Evolutionary conservation across 2,888 invertebrate genomes (phyloP).

Genomic region (Erynnis tages): DNA sequence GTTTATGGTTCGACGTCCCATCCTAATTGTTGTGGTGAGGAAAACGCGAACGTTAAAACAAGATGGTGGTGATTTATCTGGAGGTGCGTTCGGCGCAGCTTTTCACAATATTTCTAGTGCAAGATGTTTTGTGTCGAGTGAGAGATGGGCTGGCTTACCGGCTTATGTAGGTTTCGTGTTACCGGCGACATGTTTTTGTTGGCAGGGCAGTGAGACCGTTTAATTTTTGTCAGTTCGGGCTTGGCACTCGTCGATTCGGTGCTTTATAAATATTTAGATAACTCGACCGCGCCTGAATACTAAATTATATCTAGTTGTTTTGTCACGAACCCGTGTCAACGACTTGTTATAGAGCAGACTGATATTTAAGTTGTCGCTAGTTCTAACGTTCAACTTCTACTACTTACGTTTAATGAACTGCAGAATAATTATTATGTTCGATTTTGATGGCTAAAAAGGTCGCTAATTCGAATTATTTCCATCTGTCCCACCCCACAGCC

Average conservation of each 20-base stretch:
- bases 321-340: not conserved
- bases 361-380: no score
- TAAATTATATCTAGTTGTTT: constrained; percentile 14
- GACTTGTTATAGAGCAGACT: no score
- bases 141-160: constrained; percentile 58
- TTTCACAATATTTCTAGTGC: constrained; percentile 70
- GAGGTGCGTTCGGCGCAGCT: constrained; percentile 52
- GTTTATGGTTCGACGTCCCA: constrained; percentile 68
- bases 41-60: constrained; percentile 63
- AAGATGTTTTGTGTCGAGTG: constrained; percentile 76
- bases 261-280: constrained; percentile 23
- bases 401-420: no score
- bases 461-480: no score
- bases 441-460: no score
- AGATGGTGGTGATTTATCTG: constrained; percentile 70
- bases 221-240: constrained; percentile 37
- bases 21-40: constrained; percentile 68
- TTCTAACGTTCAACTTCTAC: no score
- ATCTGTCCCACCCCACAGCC: no score
- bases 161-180: constrained; percentile 57
- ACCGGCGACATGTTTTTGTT: constrained; percentile 64
- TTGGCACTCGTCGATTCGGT: constrained; percentile 23
- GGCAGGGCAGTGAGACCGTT: constrained; percentile 44
- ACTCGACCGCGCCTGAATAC: constrained; percentile 1
- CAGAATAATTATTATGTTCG: no score